These are phyloP conservation scores for Torymus aiolomorphi DNA, from an alignment of 2,888 invertebrate species.

Conservation along the genomic window DNA sequence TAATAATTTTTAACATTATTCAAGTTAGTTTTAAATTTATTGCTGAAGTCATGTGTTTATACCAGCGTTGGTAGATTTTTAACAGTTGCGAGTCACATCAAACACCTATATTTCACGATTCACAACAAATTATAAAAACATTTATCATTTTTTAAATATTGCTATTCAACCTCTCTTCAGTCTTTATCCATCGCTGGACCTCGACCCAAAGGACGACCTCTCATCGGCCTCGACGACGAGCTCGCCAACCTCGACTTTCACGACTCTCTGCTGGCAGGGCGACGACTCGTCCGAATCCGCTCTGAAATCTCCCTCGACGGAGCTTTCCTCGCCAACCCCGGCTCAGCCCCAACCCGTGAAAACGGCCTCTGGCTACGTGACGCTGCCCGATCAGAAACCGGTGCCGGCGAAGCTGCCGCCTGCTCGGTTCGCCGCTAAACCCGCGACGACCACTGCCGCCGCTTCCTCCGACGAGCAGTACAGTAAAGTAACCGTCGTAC, in stretches of 20 bases:
- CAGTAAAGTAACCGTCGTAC: conserved; percentile 71
- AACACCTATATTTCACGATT: no score
- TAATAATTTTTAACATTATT: no score
- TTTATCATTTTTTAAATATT: no score
- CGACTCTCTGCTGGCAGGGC: conserved; percentile 51
- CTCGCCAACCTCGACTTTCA: conserved; percentile 53
- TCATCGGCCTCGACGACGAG: conserved; percentile 54
- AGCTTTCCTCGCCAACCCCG: not conserved
- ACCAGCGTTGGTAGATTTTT: no score
- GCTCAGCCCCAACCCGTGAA: conserved; percentile 33
- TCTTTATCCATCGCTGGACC: conserved; percentile 52
- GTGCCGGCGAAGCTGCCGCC: conserved; percentile 12
- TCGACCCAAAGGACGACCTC: conserved; percentile 56
- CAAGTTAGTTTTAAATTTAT: no score
- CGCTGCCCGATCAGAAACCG: conserved; percentile 59
- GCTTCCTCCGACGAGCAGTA: conserved; percentile 67
- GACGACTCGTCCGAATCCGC: not conserved
- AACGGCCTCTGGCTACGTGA: conserved; percentile 65
- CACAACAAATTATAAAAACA: no score
- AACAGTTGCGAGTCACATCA: no score
- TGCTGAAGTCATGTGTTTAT: no score
- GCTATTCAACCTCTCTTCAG: conserved; percentile 1
- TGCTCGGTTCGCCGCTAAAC: conserved; percentile 61
- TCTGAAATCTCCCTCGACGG: not conserved
- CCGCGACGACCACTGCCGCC: conserved; percentile 60